Evolutionary conservation across 2,113 vertebrate species (phyloP).

Genomic region (Arvicanthis niloticus): DNA sequence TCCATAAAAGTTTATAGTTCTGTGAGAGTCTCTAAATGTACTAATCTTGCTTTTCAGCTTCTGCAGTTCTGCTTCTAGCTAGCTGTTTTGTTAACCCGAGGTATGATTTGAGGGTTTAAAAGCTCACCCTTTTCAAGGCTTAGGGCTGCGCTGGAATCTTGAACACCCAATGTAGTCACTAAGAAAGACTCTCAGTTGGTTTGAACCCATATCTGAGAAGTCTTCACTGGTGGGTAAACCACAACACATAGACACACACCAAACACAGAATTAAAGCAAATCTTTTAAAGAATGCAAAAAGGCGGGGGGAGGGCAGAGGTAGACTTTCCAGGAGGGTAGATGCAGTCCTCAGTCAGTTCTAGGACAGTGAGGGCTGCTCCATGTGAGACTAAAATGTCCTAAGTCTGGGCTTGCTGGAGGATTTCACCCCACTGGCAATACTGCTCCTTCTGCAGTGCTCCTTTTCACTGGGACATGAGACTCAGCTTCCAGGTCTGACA

Average conservation of each 20-base stretch:
- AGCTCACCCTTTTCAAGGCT: too few relatives aligned
- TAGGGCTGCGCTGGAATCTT: neutral
- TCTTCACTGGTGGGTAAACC: neutral
- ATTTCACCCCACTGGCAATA: too few relatives aligned
- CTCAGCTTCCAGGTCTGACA: neutral
- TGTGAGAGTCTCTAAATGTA: neutral
- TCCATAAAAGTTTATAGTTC: neutral
- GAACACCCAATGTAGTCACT: neutral
- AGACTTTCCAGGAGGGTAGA: neutral
- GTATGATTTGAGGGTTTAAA: neutral
- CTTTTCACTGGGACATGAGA: neutral
- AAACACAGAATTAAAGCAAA: neutral
- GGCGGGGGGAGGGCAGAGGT: neutral
- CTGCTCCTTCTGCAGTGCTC: neutral
- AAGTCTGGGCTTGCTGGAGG: too few relatives aligned
- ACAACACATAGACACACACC: neutral
- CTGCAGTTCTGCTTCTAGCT: neutral
- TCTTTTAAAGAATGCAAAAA: neutral
- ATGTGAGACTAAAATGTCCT: neutral
- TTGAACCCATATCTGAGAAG: neutral
- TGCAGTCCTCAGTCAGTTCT: rapidly evolving
- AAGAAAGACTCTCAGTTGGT: neutral
- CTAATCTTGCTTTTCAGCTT: neutral
- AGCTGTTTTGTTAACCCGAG: neutral
- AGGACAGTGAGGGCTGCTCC: neutral